Conservation (phyloP, 2,113 vertebrate species). For the Nannobrachium achirus region DNA sequence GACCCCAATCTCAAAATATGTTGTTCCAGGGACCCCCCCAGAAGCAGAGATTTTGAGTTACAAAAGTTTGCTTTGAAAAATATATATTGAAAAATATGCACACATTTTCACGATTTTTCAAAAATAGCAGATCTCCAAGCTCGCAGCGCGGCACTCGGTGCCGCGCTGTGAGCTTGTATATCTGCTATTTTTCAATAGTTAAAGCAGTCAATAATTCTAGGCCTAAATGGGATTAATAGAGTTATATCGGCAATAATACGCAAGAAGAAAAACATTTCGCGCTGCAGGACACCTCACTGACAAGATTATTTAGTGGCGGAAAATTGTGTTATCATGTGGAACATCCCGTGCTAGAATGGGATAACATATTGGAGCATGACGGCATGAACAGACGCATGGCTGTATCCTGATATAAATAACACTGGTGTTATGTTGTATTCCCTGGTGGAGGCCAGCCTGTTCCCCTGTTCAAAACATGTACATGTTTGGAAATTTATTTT, state of each 20-base stretch:
- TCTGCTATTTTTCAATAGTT: too few relatives aligned
- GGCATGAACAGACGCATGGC: neutral
- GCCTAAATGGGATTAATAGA: slow-evolving; percentile 67
- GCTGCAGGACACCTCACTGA: slow-evolving; percentile 20
- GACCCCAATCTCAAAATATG: too few relatives aligned
- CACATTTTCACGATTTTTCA: too few relatives aligned
- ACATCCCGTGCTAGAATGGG: slow-evolving; percentile 16
- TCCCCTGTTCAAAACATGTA: neutral
- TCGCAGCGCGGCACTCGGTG: too few relatives aligned
- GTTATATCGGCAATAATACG: slow-evolving; percentile 50
- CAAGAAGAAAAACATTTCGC: slow-evolving; percentile 41
- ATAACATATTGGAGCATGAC: neutral
- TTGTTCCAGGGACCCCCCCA: too few relatives aligned
- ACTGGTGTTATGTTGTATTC: slow-evolving; percentile 2
- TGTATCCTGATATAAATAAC: slow-evolving; percentile 2
- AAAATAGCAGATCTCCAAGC: too few relatives aligned
- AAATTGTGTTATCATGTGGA: slow-evolving; percentile 31
- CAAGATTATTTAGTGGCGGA: slow-evolving; percentile 40
- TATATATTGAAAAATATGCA: too few relatives aligned
- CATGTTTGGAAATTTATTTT: too few relatives aligned
- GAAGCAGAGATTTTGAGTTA: too few relatives aligned
- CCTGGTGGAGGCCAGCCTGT: neutral
- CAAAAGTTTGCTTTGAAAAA: too few relatives aligned
- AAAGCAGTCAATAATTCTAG: too few relatives aligned
- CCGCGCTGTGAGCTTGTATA: too few relatives aligned